Evolutionary conservation across 64 coral and sea anemone genomes (phyloP).

Genomic region (Porites lutea): DNA sequence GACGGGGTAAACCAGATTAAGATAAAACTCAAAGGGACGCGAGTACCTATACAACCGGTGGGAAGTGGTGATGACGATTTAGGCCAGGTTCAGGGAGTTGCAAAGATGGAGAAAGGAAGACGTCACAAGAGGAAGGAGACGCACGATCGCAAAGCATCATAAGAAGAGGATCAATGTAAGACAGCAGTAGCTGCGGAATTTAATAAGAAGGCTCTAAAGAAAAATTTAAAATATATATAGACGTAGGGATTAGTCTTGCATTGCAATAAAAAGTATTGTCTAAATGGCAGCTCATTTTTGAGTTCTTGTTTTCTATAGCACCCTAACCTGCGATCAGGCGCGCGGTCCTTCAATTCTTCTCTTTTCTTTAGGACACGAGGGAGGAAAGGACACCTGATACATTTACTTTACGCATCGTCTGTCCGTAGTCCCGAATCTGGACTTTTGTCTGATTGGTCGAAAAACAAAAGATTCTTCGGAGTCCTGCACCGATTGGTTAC

Average conservation of each 20-base stretch:
- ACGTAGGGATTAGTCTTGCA: neutral
- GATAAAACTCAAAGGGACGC: conserved; percentile 48
- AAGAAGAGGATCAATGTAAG: neutral
- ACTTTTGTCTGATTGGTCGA: no score
- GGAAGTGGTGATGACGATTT: neutral
- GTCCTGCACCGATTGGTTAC: no score
- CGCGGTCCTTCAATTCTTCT: no score
- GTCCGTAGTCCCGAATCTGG: no score
- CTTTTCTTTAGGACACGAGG: no score
- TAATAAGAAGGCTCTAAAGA: neutral
- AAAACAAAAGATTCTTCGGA: no score
- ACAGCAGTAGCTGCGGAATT: neutral
- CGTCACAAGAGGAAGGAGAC: neutral
- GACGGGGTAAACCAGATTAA: conserved; percentile 1
- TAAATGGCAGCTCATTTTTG: neutral
- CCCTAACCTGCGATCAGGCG: no score
- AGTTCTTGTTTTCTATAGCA: neutral
- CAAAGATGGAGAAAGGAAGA: neutral
- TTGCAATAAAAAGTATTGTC: neutral
- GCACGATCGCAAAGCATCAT: neutral
- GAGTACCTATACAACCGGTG: conserved; percentile 25
- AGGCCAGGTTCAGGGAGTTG: neutral
- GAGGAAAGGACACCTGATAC: no score
- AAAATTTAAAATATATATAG: neutral
- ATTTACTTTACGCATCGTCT: no score